Percentiles rank a stretch among this genome's conserved stretches.
phyloP scores from a whole-genome alignment of 2,888 invertebrate species.

The Ochropacha duplaris region DNA sequence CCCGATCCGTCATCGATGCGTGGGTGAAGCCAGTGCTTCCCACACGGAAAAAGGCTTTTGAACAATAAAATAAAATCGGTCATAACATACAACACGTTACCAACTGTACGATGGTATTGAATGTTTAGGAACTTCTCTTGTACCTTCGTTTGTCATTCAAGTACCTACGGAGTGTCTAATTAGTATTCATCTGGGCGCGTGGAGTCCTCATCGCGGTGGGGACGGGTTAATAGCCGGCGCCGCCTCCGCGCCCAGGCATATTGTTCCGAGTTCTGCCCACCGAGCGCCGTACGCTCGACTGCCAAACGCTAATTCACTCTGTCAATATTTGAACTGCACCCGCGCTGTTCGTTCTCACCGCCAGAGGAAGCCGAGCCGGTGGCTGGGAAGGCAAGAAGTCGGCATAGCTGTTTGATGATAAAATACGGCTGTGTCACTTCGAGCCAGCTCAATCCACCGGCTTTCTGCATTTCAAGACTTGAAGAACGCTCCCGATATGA shows the following conservation, averaged over 20 bases:
- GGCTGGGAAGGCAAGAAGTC: conserved; percentile 93
- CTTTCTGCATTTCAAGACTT: conserved; percentile 61
- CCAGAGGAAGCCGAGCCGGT: conserved; percentile 67
- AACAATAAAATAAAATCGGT: neutral
- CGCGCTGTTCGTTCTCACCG: conserved; percentile 49
- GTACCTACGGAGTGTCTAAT: conserved; percentile 75
- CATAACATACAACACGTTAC: neutral
- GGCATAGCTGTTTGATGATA: conserved; percentile 91
- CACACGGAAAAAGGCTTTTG: conserved; percentile 1
- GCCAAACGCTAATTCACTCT: conserved; percentile 64
- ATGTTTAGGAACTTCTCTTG: conserved; percentile 28
- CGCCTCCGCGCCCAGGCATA: conserved; percentile 82
- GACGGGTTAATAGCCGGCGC: conserved; percentile 82
- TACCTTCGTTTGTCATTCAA: conserved; percentile 34
- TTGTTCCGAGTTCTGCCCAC: conserved; percentile 78
- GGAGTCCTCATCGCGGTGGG: conserved; percentile 80
- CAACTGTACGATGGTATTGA: neutral
- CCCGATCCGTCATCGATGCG: neutral
- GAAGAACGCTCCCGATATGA: conserved; percentile 64
- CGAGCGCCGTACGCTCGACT: conserved; percentile 73
- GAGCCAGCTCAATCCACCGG: conserved; percentile 88
- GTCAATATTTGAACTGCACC: conserved; percentile 73
- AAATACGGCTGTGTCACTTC: conserved; percentile 93
- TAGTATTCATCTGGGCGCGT: conserved; percentile 82
- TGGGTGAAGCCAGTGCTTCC: conserved; percentile 1